These are phyloP conservation scores for Girardinus metallicus DNA, from an alignment of 2,797 vertebrate species.

Conservation along the genomic window DNA sequence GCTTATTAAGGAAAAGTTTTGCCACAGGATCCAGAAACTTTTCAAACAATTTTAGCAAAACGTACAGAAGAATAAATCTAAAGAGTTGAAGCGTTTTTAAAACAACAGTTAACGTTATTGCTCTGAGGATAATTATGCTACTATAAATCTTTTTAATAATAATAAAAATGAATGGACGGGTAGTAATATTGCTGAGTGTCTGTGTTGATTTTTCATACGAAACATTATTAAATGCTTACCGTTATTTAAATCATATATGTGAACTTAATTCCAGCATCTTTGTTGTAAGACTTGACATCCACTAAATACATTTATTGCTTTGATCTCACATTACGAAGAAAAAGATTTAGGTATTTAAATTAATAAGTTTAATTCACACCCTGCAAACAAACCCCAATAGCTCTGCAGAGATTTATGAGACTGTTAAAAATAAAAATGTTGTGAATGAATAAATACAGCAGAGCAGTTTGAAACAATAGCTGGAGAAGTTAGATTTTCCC, in stretches of 20 bases:
- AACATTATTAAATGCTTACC: not conserved
- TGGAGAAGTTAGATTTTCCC: conserved; percentile 49
- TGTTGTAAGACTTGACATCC: not conserved
- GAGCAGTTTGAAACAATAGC: conserved; percentile 55
- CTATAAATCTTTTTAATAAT: not conserved
- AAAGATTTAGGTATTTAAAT: not conserved
- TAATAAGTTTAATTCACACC: not conserved
- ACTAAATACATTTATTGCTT: not conserved
- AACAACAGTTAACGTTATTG: not conserved
- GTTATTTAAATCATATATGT: not conserved
- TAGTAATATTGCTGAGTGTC: not conserved
- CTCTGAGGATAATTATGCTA: not conserved
- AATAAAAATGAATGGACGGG: not conserved
- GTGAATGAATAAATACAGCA: conserved; percentile 61
- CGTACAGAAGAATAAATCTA: not conserved
- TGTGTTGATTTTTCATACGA: not conserved
- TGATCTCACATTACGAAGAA: not conserved
- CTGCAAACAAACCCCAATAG: conserved; percentile 42
- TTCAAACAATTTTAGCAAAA: not conserved
- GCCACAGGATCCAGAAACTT: not conserved
- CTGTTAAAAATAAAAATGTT: conserved; percentile 53
- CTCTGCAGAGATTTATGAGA: conserved; percentile 55
- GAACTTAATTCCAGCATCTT: not conserved
- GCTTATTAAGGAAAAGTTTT: not conserved
- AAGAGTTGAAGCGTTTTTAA: not conserved